Percentiles rank a stretch among this genome's conserved stretches.
These are phyloP conservation scores for Echiichthys vipera DNA, from an alignment of 2,797 vertebrate species.

Conservation along the genomic window DNA sequence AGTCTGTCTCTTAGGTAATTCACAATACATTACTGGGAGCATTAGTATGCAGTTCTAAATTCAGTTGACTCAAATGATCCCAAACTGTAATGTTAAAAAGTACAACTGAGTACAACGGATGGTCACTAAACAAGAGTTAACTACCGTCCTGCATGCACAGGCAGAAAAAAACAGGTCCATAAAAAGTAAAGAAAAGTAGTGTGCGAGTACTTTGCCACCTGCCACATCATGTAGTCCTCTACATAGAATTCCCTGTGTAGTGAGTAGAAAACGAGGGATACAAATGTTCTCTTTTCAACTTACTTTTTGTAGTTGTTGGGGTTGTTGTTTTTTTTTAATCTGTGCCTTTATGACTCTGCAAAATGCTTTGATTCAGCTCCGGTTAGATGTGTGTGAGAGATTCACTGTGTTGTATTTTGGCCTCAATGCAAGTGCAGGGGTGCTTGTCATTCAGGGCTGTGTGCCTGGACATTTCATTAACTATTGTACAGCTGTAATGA, in stretches of 20 bases:
- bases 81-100: not conserved
- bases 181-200: not conserved
- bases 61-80: not conserved
- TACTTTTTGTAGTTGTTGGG: not conserved
- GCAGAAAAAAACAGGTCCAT: not conserved
- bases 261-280: too few species aligned
- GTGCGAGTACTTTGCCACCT: conserved; percentile 3
- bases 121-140: not conserved
- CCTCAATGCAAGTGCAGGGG: conserved; percentile 26
- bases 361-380: conserved; percentile 24
- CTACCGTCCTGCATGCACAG: not conserved
- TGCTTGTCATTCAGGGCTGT: conserved; percentile 46
- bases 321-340: not conserved
- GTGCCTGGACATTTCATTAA: conserved; percentile 51
- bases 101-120: not conserved
- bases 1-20: not conserved
- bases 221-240: not conserved
- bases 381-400: not conserved
- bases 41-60: not conserved
- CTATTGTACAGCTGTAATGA: conserved; percentile 55
- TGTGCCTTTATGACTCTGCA: not conserved
- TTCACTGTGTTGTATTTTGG: conserved; percentile 10
- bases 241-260: not conserved
- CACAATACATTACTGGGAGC: not conserved
- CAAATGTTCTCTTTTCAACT: not conserved